Conservation (phyloP, 2,113 vertebrate species). For the Excalfactoria chinensis region DNA sequence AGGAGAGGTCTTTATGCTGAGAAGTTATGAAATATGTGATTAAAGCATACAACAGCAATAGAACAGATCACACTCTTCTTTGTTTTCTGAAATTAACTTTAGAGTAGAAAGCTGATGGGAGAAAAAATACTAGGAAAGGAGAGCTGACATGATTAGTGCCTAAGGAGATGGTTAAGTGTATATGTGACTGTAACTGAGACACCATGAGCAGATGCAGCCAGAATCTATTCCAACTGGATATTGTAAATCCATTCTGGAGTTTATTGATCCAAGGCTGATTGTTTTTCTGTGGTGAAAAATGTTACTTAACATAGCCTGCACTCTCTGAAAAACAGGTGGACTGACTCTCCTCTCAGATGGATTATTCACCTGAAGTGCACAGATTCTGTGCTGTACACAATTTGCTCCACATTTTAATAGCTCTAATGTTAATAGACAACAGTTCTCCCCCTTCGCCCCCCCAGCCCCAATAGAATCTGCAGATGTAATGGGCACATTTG, state of each 20-base stretch:
- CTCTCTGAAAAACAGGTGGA: not conserved
- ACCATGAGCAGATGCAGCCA: not conserved
- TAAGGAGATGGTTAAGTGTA: not conserved
- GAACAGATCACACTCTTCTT: not conserved
- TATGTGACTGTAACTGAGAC: not conserved
- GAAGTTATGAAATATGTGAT: not conserved
- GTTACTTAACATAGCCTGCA: constrained; percentile 21
- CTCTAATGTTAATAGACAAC: constrained; percentile 41
- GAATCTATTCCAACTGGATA: constrained; percentile 10
- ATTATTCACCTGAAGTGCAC: constrained; percentile 31
- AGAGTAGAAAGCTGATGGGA: not conserved
- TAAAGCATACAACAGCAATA: not conserved
- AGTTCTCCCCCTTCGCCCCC: not conserved
- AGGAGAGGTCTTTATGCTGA: not conserved
- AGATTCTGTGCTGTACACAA: constrained; percentile 5
- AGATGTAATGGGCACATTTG: constrained; percentile 49
- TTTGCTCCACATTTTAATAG: constrained; percentile 38
- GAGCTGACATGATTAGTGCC: not conserved
- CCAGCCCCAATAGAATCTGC: not conserved
- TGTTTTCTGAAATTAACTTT: not conserved
- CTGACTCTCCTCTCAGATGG: not conserved
- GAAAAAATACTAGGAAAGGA: not conserved
- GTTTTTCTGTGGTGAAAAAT: constrained; percentile 48
- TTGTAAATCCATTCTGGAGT: constrained; percentile 32
- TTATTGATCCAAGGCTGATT: constrained; percentile 42